These are phyloP conservation scores for Syrmaticus mikado DNA, from an alignment of 2,113 vertebrate species.

Conservation along the genomic window DNA sequence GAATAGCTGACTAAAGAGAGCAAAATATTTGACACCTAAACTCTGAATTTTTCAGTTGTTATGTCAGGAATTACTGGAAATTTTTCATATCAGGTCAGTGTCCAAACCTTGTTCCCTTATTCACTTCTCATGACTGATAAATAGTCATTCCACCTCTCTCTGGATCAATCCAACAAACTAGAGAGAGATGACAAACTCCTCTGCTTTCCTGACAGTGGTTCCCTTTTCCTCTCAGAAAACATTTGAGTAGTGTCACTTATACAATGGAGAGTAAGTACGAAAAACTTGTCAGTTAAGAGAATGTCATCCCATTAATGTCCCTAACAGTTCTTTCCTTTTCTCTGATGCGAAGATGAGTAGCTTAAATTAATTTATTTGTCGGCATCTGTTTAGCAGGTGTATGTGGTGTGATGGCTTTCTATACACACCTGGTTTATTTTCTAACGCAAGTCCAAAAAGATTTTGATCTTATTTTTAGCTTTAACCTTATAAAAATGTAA, in stretches of 20 bases:
- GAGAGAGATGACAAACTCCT: not conserved
- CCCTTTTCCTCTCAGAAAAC: not conserved
- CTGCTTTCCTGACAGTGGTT: not conserved
- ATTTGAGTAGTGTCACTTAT: not conserved
- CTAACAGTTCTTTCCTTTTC: conserved; percentile 55
- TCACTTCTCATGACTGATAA: not conserved
- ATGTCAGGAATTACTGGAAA: not conserved
- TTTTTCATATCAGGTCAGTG: not conserved
- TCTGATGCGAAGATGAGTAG: conserved; percentile 23
- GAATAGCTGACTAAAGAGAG: not conserved
- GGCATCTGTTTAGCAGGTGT: conserved; percentile 51
- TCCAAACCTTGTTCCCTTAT: not conserved
- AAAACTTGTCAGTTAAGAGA: conserved; percentile 72
- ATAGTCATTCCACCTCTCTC: not conserved
- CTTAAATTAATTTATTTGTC: conserved; percentile 66
- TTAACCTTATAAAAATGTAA: conserved; percentile 72
- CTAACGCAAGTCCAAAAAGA: conserved; percentile 22
- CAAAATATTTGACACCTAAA: conserved; percentile 6
- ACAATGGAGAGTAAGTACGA: conserved; percentile 47
- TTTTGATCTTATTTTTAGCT: conserved; percentile 53
- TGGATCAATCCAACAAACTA: not conserved
- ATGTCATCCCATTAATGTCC: conserved; percentile 44
- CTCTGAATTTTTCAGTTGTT: not conserved
- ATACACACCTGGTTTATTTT: conserved; percentile 37
- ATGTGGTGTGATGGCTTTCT: conserved; percentile 1